phyloP scores from a whole-genome alignment of 2,888 invertebrate species.

The Drymonia ruficornis region DNA sequence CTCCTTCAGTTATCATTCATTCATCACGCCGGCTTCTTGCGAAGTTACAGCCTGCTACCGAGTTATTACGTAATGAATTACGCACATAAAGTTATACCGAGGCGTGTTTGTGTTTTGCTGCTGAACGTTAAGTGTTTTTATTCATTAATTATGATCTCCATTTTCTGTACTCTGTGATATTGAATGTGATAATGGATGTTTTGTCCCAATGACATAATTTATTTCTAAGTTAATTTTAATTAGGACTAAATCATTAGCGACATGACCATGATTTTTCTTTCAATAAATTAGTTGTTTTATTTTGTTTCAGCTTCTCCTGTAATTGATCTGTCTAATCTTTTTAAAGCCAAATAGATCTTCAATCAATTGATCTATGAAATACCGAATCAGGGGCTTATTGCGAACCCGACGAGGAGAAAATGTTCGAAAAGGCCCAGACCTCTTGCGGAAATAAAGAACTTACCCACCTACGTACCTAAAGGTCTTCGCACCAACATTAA shows the following conservation, averaged over 20 bases:
- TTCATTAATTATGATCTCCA: constrained; percentile 1
- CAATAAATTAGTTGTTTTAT: too few relatives aligned
- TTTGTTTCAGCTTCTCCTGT: too few relatives aligned
- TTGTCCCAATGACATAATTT: not conserved
- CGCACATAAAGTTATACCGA: constrained; percentile 22
- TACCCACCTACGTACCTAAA: too few relatives aligned
- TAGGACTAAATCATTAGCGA: not conserved
- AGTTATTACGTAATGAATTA: constrained; percentile 30
- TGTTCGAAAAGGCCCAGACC: too few relatives aligned
- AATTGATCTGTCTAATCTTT: too few relatives aligned
- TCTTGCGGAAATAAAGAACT: too few relatives aligned
- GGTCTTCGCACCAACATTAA: constrained; percentile 33
- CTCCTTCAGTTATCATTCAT: constrained; percentile 43
- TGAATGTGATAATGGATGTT: not conserved
- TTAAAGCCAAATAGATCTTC: too few relatives aligned
- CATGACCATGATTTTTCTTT: too few relatives aligned
- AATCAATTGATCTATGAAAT: not conserved
- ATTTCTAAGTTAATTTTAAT: not conserved
- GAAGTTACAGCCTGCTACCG: constrained; percentile 25
- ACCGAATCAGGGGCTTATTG: too few relatives aligned
- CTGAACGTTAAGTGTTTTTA: not conserved
- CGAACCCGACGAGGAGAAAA: too few relatives aligned
- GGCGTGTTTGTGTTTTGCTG: constrained; percentile 13
- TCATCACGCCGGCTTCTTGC: constrained; percentile 30
- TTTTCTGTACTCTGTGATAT: constrained; percentile 1